These are phyloP conservation scores for Mastacembelus armatus DNA, from an alignment of 2,797 vertebrate species.

Conservation along the genomic window DNA sequence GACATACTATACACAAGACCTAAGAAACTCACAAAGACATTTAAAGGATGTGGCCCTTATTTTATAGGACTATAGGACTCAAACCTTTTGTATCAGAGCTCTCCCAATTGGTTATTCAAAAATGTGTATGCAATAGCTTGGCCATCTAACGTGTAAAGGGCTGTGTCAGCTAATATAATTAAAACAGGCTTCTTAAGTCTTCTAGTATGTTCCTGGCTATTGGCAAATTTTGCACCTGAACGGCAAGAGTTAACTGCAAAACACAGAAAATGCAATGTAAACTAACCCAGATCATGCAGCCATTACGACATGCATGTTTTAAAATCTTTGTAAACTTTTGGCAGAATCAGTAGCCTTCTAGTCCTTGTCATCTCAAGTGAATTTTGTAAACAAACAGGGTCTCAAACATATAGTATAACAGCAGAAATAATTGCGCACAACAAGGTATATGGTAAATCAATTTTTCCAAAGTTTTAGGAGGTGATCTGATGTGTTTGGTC, in stretches of 20 bases:
- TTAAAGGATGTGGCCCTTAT: too few species aligned
- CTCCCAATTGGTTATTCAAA: not conserved
- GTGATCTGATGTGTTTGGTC: slow-evolving; percentile 77
- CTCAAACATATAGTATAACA: slow-evolving; percentile 59
- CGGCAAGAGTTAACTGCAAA: slow-evolving; percentile 40
- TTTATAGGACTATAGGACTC: slow-evolving; percentile 1
- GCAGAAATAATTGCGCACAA: slow-evolving; percentile 67
- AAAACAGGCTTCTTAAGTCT: slow-evolving; percentile 16
- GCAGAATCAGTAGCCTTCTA: slow-evolving; percentile 46
- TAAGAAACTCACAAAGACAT: too few species aligned
- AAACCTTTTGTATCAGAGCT: slow-evolving; percentile 8
- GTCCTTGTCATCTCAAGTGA: slow-evolving; percentile 43
- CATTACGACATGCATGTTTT: slow-evolving; percentile 81
- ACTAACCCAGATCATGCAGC: slow-evolving; percentile 80
- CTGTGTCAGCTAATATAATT: too few species aligned
- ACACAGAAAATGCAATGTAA: slow-evolving; percentile 67
- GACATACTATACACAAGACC: slow-evolving; percentile 44
- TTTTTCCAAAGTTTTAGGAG: slow-evolving; percentile 62
- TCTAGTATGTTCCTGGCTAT: slow-evolving; percentile 44
- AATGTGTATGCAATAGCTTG: not conserved
- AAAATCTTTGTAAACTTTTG: slow-evolving; percentile 74
- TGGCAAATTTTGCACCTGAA: slow-evolving; percentile 51
- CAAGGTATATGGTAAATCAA: slow-evolving; percentile 57
- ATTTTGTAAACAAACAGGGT: slow-evolving; percentile 71
- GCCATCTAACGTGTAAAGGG: slow-evolving; percentile 3